phyloP scores from a whole-genome alignment of 2,113 vertebrate species.

The Pelvicachromis taeniatus region DNA sequence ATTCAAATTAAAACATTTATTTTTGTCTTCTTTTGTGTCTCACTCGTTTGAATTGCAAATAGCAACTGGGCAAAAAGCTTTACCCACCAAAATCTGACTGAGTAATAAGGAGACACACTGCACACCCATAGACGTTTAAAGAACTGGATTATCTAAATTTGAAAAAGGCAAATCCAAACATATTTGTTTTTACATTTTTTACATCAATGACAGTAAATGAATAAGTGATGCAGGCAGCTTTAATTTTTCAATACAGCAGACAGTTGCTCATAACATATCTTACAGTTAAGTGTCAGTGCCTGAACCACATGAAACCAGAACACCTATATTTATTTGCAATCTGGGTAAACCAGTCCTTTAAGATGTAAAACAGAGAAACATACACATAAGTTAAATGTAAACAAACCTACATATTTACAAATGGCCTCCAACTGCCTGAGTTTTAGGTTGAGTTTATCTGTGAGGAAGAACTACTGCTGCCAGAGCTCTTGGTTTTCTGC shows the following conservation, averaged over 20 bases:
- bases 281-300: neutral
- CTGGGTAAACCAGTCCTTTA: neutral
- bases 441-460: constrained; percentile 68
- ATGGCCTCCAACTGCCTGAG: neutral
- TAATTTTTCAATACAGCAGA: neutral
- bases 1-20: neutral
- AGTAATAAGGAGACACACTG: neutral
- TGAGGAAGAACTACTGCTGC: constrained; percentile 77
- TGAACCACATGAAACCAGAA: neutral
- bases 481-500: constrained; percentile 81
- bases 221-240: neutral
- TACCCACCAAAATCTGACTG: neutral
- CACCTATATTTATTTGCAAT: neutral
- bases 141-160: neutral
- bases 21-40: neutral
- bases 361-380: neutral
- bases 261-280: neutral
- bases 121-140: neutral
- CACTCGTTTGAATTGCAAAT: neutral
- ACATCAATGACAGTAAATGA: neutral
- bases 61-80: neutral
- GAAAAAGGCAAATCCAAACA: neutral
- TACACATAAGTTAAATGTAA: neutral
- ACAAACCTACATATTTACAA: constrained; percentile 29
- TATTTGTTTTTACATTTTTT: neutral